Conservation (phyloP, 2,113 vertebrate species). For the Hemichromis elongatus region DNA sequence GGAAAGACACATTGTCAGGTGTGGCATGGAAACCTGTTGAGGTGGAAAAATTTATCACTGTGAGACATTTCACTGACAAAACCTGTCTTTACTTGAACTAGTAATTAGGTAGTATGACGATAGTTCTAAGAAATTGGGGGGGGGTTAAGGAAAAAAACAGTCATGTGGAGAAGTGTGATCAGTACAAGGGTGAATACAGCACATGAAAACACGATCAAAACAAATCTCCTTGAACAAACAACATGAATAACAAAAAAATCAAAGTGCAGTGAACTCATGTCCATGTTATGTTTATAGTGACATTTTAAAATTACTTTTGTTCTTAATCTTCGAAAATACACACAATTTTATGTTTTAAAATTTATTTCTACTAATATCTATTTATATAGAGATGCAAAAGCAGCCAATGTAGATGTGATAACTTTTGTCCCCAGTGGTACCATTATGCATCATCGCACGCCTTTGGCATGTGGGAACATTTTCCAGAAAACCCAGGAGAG, state of each 20-base stretch:
- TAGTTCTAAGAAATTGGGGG: no score
- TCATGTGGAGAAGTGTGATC: background rate
- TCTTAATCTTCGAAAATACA: no score
- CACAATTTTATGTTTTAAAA: no score
- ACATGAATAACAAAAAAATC: background rate
- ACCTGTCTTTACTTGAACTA: no score
- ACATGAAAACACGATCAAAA: background rate
- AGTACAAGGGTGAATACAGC: background rate
- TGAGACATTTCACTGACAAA: background rate
- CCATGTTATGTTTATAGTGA: background rate
- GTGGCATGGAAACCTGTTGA: background rate
- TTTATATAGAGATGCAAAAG: no score
- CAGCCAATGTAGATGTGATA: no score
- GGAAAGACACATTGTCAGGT: background rate
- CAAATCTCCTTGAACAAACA: background rate
- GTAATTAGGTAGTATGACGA: accelerated
- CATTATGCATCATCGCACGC: no score
- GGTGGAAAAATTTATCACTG: background rate
- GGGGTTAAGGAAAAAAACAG: background rate
- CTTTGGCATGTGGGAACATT: no score
- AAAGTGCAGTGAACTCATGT: background rate
- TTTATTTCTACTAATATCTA: no score
- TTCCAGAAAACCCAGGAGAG: no score
- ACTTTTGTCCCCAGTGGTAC: no score
- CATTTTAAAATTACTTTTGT: no score